Base-by-base conservation (phyloP, 2,113 vertebrate species). In the Ochotona princeps region DNA sequence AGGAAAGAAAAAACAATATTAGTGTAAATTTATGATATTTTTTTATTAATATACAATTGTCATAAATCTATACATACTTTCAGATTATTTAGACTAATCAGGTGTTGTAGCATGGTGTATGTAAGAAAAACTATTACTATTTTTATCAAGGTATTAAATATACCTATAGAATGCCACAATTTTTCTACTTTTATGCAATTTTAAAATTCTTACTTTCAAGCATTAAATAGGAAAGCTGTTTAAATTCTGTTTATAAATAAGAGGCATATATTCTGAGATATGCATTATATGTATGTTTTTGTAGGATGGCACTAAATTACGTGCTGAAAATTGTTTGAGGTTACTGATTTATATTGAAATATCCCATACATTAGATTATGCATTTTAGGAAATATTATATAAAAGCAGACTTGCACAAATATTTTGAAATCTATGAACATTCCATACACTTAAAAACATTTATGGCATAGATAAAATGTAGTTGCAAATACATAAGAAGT, bases 351-450 rank as follows among this genome's bases (percentile, higher is more conserved):
- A 81, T 91, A 76, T 88, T 90, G 51, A 93, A 93, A 86, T 93
- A 26, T 83, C 61, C 63, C 78, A 87, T 51, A 49, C 8, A 20
- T 87, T 93, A 92, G 75, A 69, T 63, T 93, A 69, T 83, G 23
- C 67, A 38, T 92, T 65, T 65, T 76, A n/a, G 44, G 57, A 87
- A 92, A 51, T 94, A 94, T 75, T 95, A 83, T 85, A 73, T 92
- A 84, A 91, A 91, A 91, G 75, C 87, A 93, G 73, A 95, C 80
- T 92, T 96, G 87, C 80, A 96, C 89, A 94, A 61, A 81, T 87
- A 83, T 79, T 91, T 61, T 93, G 73, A 30, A 82, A 73, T 91
- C 54, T 86, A 20, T 88, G 66, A 76, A 88, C 0, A 67, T 87
- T 92, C 67, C 14, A 70, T 78, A 65, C 73, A 32, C 76, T 91